phyloP scores from a whole-genome alignment of 2,797 vertebrate species.

The Protonibea diacanthus region DNA sequence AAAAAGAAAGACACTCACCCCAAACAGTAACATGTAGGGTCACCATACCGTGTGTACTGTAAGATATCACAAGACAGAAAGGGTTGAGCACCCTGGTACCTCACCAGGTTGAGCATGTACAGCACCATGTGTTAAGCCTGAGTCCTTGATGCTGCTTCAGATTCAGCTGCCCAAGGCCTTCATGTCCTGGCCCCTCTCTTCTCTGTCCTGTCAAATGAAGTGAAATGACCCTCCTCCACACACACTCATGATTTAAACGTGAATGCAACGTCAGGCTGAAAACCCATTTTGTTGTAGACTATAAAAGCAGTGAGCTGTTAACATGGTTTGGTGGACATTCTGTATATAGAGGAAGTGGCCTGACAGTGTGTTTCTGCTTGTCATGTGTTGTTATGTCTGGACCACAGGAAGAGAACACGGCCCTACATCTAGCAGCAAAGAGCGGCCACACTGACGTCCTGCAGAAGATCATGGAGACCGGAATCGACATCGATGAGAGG shows the following conservation, averaged over 20 bases:
- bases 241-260: too few species aligned
- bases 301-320: not conserved
- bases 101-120: too few species aligned
- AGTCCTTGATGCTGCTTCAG: too few species aligned
- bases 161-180: too few species aligned
- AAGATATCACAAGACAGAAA: not conserved
- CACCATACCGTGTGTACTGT: too few species aligned
- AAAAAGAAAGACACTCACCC: not conserved
- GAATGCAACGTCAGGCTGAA: too few species aligned
- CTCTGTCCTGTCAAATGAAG: too few species aligned
- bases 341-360: constrained; percentile 7
- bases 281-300: not conserved
- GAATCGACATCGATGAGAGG: constrained; percentile 85
- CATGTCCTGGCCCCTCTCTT: too few species aligned
- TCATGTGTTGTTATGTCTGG: constrained; percentile 35
- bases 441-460: constrained; percentile 86
- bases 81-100: not conserved
- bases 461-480: constrained; percentile 85
- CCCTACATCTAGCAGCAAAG: constrained; percentile 89
- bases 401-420: constrained; percentile 88
- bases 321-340: not conserved
- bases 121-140: too few species aligned
- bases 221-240: too few species aligned
- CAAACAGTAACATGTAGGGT: not conserved
- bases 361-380: not conserved